phyloP scores from a whole-genome alignment of 2,888 invertebrate genomes.

The Microplitis deprimator region DNA sequence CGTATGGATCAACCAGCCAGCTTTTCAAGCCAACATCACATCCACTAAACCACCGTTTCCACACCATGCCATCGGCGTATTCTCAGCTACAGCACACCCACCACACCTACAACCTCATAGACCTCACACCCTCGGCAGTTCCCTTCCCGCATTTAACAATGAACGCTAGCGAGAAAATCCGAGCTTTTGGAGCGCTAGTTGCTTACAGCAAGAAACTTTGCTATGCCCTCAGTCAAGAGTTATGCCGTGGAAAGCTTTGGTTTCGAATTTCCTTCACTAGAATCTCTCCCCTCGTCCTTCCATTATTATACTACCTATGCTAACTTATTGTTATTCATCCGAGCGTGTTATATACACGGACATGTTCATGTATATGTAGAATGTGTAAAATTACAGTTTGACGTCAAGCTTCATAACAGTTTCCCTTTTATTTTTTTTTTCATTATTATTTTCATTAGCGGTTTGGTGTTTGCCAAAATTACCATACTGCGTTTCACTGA shows the following conservation, averaged over 20 bases:
- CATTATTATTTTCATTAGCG: too few relatives aligned
- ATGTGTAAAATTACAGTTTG: constrained; percentile 1
- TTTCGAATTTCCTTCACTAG: constrained; percentile 11
- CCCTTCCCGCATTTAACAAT: constrained; percentile 20
- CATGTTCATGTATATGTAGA: neutral
- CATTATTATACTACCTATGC: neutral
- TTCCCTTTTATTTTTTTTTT: neutral
- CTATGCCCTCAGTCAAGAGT: constrained; percentile 17
- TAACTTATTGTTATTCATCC: constrained; percentile 10
- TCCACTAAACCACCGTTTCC: neutral
- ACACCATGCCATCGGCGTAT: too few relatives aligned
- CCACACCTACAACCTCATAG: neutral
- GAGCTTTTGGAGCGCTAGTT: constrained; percentile 15
- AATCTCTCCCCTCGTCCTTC: neutral
- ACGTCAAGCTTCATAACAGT: constrained; percentile 3
- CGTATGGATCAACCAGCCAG: constrained; percentile 44
- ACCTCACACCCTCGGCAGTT: neutral
- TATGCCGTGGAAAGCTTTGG: constrained; percentile 19
- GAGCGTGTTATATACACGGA: constrained; percentile 3
- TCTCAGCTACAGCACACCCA: too few relatives aligned
- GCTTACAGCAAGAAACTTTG: constrained; percentile 21
- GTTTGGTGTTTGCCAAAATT: too few relatives aligned
- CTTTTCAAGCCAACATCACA: constrained; percentile 17
- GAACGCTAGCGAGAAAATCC: constrained; percentile 26
- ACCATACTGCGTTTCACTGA: too few relatives aligned